These are phyloP conservation scores for Myotis findleyi DNA, from an alignment of 2,797 vertebrate genomes.

Conservation along the genomic window DNA sequence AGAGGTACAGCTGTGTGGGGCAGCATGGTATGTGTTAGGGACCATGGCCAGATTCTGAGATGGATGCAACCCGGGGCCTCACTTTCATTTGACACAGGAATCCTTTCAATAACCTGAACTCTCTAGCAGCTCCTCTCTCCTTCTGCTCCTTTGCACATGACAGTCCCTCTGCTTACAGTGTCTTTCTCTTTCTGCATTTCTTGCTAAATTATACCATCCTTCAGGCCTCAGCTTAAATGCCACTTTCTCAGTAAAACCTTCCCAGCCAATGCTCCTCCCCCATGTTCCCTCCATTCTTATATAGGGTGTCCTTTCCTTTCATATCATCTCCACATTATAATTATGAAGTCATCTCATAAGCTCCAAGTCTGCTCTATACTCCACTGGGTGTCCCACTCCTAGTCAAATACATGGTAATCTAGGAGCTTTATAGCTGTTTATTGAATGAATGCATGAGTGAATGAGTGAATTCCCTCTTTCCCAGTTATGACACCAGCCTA, in stretches of 20 bases:
- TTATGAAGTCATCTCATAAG: neutral
- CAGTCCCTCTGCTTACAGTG: neutral
- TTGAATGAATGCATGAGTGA: too few species aligned
- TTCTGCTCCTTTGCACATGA: neutral
- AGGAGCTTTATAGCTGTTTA: neutral
- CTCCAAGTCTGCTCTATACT: neutral
- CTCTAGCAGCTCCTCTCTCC: neutral
- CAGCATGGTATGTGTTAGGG: neutral
- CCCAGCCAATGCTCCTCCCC: too few species aligned
- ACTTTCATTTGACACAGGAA: neutral
- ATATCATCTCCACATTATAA: neutral
- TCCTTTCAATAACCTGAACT: neutral
- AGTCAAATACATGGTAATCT: too few species aligned
- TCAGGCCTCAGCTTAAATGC: neutral
- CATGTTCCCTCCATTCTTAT: neutral
- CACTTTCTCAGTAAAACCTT: neutral
- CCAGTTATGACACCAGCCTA: too few species aligned
- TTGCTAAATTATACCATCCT: neutral
- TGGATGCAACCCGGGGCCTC: too few species aligned
- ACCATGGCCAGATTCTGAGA: neutral
- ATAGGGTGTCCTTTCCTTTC: neutral
- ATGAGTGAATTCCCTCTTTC: too few species aligned
- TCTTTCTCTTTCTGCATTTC: neutral
- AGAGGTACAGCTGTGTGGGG: neutral
- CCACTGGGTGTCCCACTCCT: neutral